A percentile compares a stretch with the other conserved stretches of the same genome.
Evolutionary conservation across 2,888 invertebrate species (phyloP).

Genomic region (Euproctis similis): DNA sequence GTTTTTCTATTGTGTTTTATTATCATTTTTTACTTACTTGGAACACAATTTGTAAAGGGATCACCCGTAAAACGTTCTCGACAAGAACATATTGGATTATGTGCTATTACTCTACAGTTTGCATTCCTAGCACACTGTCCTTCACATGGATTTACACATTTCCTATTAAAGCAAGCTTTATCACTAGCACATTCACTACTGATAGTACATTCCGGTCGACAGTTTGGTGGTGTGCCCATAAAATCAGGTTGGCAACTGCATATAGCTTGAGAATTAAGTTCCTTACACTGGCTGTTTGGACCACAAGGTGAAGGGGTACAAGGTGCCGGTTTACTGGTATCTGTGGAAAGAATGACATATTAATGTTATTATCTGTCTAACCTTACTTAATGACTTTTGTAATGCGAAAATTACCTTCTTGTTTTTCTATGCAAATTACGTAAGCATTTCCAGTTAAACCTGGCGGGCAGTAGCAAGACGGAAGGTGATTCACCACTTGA

Average conservation of each 20-base stretch:
- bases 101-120: slow-evolving; percentile 86
- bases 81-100: slow-evolving; percentile 89
- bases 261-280: slow-evolving; percentile 79
- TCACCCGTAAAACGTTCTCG: slow-evolving; percentile 84
- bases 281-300: slow-evolving; percentile 83
- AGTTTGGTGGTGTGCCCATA: slow-evolving; percentile 85
- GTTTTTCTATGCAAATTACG: slow-evolving; percentile 71
- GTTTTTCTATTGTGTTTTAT: no score
- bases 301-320: slow-evolving; percentile 87
- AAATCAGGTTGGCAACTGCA: slow-evolving; percentile 84
- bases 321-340: slow-evolving; percentile 61
- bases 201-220: slow-evolving; percentile 87
- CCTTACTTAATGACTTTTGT: not conserved
- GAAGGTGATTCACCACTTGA: slow-evolving; percentile 84
- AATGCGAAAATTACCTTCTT: slow-evolving; percentile 42
- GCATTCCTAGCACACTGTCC: slow-evolving; percentile 88
- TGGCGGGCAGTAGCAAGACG: slow-evolving; percentile 81
- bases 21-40: slow-evolving; percentile 65
- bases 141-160: slow-evolving; percentile 86
- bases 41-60: slow-evolving; percentile 79
- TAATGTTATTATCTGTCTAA: not conserved
- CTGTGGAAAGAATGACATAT: slow-evolving; percentile 33
- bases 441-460: slow-evolving; percentile 84
- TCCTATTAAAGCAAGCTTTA: slow-evolving; percentile 84
- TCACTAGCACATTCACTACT: slow-evolving; percentile 86